Evolutionary conservation across 2,113 vertebrate genomes (phyloP).

Genomic region (Caracal caracal): DNA sequence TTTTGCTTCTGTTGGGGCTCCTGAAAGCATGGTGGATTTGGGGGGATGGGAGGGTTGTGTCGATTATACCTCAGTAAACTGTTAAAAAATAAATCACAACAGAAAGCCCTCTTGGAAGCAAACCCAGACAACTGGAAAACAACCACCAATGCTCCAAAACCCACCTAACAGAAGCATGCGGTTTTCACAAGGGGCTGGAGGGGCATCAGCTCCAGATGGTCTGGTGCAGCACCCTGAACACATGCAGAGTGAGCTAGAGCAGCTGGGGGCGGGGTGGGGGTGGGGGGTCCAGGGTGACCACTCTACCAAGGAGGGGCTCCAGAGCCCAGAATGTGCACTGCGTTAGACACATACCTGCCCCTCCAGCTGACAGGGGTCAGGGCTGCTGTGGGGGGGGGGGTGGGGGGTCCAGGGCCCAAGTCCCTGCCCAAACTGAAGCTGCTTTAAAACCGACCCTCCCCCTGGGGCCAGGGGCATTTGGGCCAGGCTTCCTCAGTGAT

Average conservation of each 20-base stretch:
- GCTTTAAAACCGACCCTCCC: neutral
- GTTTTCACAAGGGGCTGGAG: neutral
- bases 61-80: neutral
- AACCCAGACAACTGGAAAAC: neutral
- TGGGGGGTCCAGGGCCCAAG: neutral
- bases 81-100: neutral
- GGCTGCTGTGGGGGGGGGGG: rapidly evolving
- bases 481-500: neutral
- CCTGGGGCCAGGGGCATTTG: neutral
- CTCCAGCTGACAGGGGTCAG: no score
- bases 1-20: neutral
- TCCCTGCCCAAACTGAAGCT: neutral
- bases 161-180: neutral
- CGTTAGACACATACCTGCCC: no score
- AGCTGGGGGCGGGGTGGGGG: rapidly evolving
- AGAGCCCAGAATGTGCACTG: no score
- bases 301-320: no score
- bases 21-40: neutral
- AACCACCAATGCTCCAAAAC: neutral
- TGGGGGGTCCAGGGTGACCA: neutral
- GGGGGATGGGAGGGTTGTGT: neutral
- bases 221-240: neutral
- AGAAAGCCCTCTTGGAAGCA: neutral
- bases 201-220: neutral
- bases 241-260: no score